Base-by-base conservation (phyloP, 2,797 vertebrate genomes). In the Pangasius macronema region DNA sequence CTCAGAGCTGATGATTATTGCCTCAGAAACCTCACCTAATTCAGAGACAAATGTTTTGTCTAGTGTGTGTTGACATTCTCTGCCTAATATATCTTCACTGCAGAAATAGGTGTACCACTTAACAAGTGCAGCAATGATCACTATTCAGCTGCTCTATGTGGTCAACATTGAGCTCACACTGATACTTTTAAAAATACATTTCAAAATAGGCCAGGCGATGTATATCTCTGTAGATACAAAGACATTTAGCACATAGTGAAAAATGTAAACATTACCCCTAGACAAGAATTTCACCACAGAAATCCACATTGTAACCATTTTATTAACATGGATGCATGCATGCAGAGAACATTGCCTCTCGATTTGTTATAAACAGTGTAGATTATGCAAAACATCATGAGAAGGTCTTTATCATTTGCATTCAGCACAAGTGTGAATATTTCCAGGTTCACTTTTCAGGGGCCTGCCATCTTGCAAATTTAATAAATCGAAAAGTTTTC, bases 41-140 rank as follows among this genome's bases (percentile, higher is more conserved):
- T 88, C 72, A 88, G 53, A 81, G 80, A 65, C 76, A 84, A 85
- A 87, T 84, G 87, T 85, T 87, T 80, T 88, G 87, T 86, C 65
- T 88, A 59, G 24, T 87, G 51, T 7, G 5, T 39, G 70, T 76
- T 63, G 57, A 81, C 57, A 42, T 81, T 42, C 79, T 42, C 22
- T 59, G 42, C 33, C 22, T 27, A 81, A 42, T 63, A 81, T 85
- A 83, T 59, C 57, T 65, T 36, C 57, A 68, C 46, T 59, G 77
- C 33, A 70, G 9, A 61, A 81, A 72, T 84, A 30, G 20, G 49
- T 57, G 16, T 46, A 84, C 49, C 20, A 79, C 55, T 49, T 67
- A 77, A 18, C n/a, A 83, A 87, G 80, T 82, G 33, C 82, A 87
- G 30, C 61, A 79, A 61, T 84, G 65, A 39, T 87, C 86, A 77